phyloP scores from a whole-genome alignment of 1,140 invertebrate genomes.

The Geopemphigus sp. region DNA sequence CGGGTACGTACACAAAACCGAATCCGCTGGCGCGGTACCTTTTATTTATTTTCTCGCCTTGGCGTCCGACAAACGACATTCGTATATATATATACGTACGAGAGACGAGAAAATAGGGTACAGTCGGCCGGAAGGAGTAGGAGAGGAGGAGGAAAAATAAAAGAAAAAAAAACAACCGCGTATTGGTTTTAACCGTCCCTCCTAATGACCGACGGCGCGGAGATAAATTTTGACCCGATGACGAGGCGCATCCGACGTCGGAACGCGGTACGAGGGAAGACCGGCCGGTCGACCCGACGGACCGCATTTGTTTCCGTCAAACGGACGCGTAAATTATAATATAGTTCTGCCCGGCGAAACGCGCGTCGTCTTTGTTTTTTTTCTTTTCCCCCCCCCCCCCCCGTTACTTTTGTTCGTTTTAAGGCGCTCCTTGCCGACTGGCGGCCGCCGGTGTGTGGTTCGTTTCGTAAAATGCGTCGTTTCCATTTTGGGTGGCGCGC shows the following conservation, averaged over 20 bases:
- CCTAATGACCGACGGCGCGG: slow-evolving; percentile 31
- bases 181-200: slow-evolving; percentile 27
- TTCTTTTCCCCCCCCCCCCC: too few species aligned
- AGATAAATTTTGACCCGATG: slow-evolving; percentile 48
- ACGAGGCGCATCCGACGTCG: slow-evolving; percentile 37
- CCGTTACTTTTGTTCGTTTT: too few species aligned
- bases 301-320: slow-evolving; percentile 43
- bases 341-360: slow-evolving; percentile 9
- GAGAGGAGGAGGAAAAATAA: too few species aligned
- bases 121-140: too few species aligned
- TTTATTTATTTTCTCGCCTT: background rate
- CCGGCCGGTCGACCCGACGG: background rate
- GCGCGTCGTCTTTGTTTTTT: background rate
- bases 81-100: too few species aligned
- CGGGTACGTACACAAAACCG: background rate
- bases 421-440: too few species aligned
- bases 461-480: slow-evolving; percentile 25
- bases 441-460: slow-evolving; percentile 16
- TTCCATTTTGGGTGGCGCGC: slow-evolving; percentile 21
- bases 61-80: slow-evolving; percentile 43
- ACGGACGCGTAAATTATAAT: background rate
- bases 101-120: background rate
- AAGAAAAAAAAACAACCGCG: slow-evolving; percentile 6
- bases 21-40: background rate
- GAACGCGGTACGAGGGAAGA: slow-evolving; percentile 4